Percentiles rank a stretch among this genome's conserved stretches.
Conservation (phyloP, 1,140 invertebrate species). For the Zaprionus capensis region DNA sequence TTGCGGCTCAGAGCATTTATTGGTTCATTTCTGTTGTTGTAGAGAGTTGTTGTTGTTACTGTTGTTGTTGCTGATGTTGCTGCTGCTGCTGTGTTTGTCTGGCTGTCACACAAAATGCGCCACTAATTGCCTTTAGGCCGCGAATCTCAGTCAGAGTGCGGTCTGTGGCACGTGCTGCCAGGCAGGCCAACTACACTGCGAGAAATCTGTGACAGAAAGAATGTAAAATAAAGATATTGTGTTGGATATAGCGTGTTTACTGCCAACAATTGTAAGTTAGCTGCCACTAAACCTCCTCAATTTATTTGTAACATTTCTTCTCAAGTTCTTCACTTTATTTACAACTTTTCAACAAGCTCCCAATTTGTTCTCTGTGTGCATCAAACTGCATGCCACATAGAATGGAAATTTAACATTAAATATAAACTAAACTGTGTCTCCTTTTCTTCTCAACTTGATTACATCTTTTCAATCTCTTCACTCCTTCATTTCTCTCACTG, state of each 20-base stretch:
- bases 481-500: neutral
- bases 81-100: conserved; percentile 11
- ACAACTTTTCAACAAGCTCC: no score
- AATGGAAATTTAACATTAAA: no score
- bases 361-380: no score
- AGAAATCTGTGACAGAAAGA: neutral
- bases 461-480: neutral
- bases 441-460: neutral
- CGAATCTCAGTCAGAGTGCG: conserved; percentile 42
- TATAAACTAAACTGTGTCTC: no score
- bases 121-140: conserved; percentile 59
- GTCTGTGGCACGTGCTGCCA: conserved; percentile 51
- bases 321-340: no score
- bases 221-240: neutral
- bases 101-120: conserved; percentile 17
- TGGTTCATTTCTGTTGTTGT: conserved; percentile 20
- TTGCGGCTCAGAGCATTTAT: conserved; percentile 22
- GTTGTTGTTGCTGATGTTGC: neutral
- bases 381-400: no score
- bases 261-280: no score
- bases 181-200: conserved; percentile 21
- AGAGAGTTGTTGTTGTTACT: neutral
- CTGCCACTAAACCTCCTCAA: no score
- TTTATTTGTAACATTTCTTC: no score
- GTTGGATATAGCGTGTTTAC: no score